Conservation (phyloP, 1,140 invertebrate species). For the Hetaerina americana region DNA sequence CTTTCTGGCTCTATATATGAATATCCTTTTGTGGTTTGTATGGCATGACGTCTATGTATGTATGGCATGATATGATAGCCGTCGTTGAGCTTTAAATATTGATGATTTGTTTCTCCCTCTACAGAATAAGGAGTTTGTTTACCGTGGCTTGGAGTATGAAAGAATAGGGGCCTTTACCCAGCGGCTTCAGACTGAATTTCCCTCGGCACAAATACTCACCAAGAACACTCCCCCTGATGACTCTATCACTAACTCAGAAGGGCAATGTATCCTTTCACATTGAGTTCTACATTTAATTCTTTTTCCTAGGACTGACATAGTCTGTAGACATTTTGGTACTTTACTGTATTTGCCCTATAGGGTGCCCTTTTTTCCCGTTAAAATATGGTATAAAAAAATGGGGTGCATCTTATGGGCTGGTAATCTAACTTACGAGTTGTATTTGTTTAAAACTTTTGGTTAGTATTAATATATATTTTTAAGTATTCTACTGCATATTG, state of each 20-base stretch:
- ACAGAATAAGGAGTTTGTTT: constrained; percentile 91
- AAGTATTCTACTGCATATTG: no score
- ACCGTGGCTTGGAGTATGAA: constrained; percentile 91
- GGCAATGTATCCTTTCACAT: constrained; percentile 49
- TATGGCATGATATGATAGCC: no score
- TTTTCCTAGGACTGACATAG: no score
- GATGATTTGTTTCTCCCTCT: constrained; percentile 22
- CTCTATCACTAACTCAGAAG: constrained; percentile 65
- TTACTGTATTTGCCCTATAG: no score
- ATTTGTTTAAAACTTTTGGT: no score
- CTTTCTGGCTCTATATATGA: constrained; percentile 3
- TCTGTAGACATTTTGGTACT: no score
- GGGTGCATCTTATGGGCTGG: no score
- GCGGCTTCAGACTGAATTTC: constrained; percentile 84
- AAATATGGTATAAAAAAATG: no score
- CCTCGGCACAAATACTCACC: constrained; percentile 76
- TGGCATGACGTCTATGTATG: neutral
- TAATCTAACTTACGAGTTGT: no score
- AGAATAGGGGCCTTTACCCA: constrained; percentile 88
- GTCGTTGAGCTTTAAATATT: neutral
- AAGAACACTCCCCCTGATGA: constrained; percentile 84
- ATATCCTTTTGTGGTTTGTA: neutral
- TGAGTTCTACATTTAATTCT: neutral
- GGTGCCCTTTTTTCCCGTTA: no score
- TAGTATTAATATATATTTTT: no score